Base-by-base conservation (phyloP, 2,888 invertebrate species). In the Thera britannica region DNA sequence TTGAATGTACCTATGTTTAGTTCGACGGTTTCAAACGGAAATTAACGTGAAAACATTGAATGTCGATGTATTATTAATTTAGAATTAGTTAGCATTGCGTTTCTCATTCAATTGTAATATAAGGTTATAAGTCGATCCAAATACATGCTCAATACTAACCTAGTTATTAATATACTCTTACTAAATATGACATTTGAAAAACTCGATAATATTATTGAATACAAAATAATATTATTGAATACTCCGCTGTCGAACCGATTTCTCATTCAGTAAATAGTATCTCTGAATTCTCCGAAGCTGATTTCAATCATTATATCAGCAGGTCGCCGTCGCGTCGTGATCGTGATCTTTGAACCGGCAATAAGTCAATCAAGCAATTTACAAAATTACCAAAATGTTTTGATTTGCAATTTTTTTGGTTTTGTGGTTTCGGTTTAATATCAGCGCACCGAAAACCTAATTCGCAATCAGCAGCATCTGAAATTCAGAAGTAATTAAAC, bases 21-120 rank as follows among this genome's bases (percentile, higher is more conserved):
- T 51, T 41, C 5, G 3, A 48, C 58, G 38, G 58, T 34, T 54
- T 63, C 2, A 49, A 66, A 54, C 66, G 66, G 70, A 70, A 66
- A 63, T 57, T 57, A 23, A 60, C 48, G 12, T 66, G 65, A 63
- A 63, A 70, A 65, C 65, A 57, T 66, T 51, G 66, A 66, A 58
- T 70, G 70, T 57, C 60, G 12, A 52, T 57, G 60, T 62, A 48
- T 63, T 65, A 62, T 62, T 69, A 69, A 65, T 65, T 68, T 57
- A 35, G 60, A 64, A 57, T 58, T 48, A 35, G 36, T 63, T 61
- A 12, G 35, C 7, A 65, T 23, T 56, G 59, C 41, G 54, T 66
- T 62, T 70, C 69, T 49, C 35, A 48, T 52, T 48, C 46, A 41
- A 46, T 57, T 54, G 44, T 59, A 52, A 60, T 35, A 23, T 51